Conservation (phyloP, 2,797 vertebrate species). For the Gadopsis marmoratus region DNA sequence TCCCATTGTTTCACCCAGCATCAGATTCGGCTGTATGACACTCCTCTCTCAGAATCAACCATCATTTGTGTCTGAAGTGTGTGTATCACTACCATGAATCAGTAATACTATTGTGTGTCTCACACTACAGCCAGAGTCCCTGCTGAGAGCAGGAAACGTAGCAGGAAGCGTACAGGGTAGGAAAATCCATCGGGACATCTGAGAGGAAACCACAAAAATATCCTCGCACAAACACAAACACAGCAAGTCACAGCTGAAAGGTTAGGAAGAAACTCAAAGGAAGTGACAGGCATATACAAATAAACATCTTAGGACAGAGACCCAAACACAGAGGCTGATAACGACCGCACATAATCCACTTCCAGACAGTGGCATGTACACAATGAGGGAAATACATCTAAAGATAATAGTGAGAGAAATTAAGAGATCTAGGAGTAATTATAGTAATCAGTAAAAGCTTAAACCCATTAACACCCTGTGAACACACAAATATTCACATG, state of each 20-base stretch:
- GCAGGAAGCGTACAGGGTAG: constrained; percentile 63
- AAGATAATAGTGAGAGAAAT: constrained; percentile 2
- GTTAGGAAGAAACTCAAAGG: constrained; percentile 37
- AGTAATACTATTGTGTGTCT: constrained; percentile 50
- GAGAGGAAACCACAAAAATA: constrained; percentile 61
- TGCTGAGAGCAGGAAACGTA: constrained; percentile 64
- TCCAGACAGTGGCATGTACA: neutral
- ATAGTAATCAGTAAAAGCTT: neutral
- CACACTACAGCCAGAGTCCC: constrained; percentile 20
- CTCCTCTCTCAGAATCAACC: neutral
- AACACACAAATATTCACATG: neutral
- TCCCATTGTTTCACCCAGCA: constrained; percentile 44
- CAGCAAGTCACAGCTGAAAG: constrained; percentile 40
- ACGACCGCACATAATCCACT: constrained; percentile 1
- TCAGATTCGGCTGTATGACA: constrained; percentile 27
- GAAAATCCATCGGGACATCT: constrained; percentile 59
- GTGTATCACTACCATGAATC: constrained; percentile 35
- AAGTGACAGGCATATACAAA: constrained; percentile 52
- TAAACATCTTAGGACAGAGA: constrained; percentile 26
- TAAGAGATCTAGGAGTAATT: neutral
- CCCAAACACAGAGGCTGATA: constrained; percentile 21
- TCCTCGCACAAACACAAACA: constrained; percentile 52
- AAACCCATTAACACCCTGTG: neutral
- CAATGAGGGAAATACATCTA: neutral
- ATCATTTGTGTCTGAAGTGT: neutral